Evolutionary conservation across 1,140 invertebrate genomes (phyloP), one percentile per base, ranked within the genome.

Genomic region (Drosophila sucinea): DNA sequence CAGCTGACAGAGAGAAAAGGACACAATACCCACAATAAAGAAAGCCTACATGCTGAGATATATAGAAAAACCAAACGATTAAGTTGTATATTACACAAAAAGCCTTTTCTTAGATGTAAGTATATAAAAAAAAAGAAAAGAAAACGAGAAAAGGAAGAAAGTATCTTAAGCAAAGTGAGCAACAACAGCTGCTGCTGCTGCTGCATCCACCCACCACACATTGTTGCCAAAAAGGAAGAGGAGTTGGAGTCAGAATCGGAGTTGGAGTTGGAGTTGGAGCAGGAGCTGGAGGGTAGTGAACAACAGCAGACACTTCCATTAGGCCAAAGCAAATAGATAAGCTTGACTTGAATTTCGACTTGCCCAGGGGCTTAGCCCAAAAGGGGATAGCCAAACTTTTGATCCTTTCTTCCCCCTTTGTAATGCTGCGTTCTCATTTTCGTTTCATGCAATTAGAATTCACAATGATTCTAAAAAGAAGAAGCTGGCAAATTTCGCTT

Each of bases 241-340:
- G 3, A 10, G 1, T 7, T 7, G 35, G 35, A 38, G 1, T 7
- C 35, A 5, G 8, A 38, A 7, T 38, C 6, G 35, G 35, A 38
- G 7, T 41, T 7, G 40, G 40, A 55, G 32, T 38, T 2, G 35
- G 6, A 44, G 38, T 61, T n/a, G 38, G 10, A 61, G 4, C 8
- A 3, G 57, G 3, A 60, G 57, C 38, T 7, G 8, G 23, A 51
- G 44, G 23, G 23, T 51, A 51, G 35, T 11, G 35, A 38, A 38
- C 35, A 38, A 38, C 35, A 38, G 44, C 44, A 47, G 44, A 25
- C 68, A 61, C 60, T 79, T 79, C 76, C 76, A 79, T 79, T 79
- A 79, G 73, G 55, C 67, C 64, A 71, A 75, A 71, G 67, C 76
- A 79, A 79, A 79, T 76, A 79, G 76, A 79, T 73, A 79, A 75